These are phyloP conservation scores for Rhynchotus rufescens DNA, from an alignment of 2,797 vertebrate species.

Conservation along the genomic window DNA sequence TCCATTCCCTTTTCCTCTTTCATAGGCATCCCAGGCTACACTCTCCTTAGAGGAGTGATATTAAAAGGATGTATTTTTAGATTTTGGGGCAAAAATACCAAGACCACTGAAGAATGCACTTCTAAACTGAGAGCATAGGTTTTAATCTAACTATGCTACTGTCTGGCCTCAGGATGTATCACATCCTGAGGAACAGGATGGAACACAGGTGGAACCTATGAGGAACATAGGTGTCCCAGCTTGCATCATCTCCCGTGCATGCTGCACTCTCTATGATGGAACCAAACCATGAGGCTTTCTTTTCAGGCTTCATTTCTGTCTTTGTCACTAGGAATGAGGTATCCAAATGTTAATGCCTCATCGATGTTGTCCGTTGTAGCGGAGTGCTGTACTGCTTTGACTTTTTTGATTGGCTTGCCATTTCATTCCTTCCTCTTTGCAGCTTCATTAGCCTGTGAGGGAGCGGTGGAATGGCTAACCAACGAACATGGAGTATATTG, in stretches of 20 bases:
- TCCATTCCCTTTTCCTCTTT: background rate
- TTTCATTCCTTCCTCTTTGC: constrained; percentile 70
- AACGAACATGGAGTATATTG: constrained; percentile 2
- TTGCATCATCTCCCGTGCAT: background rate
- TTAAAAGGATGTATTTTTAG: background rate
- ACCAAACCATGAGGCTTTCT: background rate
- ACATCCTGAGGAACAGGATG: too few relatives aligned
- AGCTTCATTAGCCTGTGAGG: constrained; percentile 72
- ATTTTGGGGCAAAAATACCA: background rate
- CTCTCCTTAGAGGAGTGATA: background rate
- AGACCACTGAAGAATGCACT: background rate
- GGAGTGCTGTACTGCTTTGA: constrained; percentile 54
- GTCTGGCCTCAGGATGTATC: background rate
- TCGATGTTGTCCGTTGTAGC: constrained; percentile 68
- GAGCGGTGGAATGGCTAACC: constrained; percentile 43
- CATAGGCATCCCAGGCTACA: background rate
- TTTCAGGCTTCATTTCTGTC: constrained; percentile 52
- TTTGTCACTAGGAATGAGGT: constrained; percentile 68
- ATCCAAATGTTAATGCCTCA: constrained; percentile 69
- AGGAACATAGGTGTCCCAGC: background rate
- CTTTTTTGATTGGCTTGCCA: constrained; percentile 76
- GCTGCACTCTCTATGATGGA: constrained; percentile 3
- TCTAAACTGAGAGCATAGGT: background rate
- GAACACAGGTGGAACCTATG: too few relatives aligned
- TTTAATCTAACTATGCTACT: background rate